Evolutionary conservation across 92 coral and sea anemone species (phyloP).

Genomic region (Palythoa grandiflora): DNA sequence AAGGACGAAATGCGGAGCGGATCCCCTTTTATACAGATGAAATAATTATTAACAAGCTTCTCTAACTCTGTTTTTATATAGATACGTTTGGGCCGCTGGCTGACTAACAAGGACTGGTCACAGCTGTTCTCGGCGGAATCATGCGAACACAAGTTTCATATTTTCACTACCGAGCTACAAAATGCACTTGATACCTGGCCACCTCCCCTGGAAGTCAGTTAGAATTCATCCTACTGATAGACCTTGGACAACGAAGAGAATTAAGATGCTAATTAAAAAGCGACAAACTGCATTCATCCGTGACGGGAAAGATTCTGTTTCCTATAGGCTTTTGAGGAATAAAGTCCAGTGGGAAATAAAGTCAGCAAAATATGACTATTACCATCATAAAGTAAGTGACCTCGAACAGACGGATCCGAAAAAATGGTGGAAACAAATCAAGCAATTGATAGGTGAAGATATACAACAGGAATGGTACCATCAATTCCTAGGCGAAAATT

Average conservation of each 20-base stretch:
- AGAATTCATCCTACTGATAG: slow-evolving; percentile 48
- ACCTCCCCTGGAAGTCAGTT: slow-evolving; percentile 46
- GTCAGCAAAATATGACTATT: slow-evolving; percentile 29
- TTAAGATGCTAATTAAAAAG: slow-evolving; percentile 43
- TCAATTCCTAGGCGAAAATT: slow-evolving; percentile 37
- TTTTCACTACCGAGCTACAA: slow-evolving; percentile 46
- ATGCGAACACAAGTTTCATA: slow-evolving; percentile 35
- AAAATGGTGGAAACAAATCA: slow-evolving; percentile 45
- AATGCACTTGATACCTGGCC: slow-evolving; percentile 20
- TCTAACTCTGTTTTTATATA: too few species aligned
- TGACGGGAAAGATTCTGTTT: slow-evolving; percentile 37
- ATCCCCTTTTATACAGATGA: too few species aligned
- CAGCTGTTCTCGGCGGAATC: slow-evolving; percentile 12
- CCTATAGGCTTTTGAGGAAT: slow-evolving; percentile 29
- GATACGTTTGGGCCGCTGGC: slow-evolving; percentile 24
- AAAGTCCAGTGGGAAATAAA: slow-evolving; percentile 44
- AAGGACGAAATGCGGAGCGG: too few species aligned
- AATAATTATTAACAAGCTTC: too few species aligned
- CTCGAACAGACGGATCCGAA: background rate
- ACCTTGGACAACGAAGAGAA: slow-evolving; percentile 46
- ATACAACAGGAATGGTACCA: slow-evolving; percentile 44
- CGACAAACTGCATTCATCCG: slow-evolving; percentile 51
- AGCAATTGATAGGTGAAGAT: slow-evolving; percentile 29
- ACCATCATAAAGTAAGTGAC: slow-evolving; percentile 47
- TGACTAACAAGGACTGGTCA: slow-evolving; percentile 35